Evolutionary conservation across 2,797 vertebrate genomes (phyloP).

Genomic region (Psittacula echo): DNA sequence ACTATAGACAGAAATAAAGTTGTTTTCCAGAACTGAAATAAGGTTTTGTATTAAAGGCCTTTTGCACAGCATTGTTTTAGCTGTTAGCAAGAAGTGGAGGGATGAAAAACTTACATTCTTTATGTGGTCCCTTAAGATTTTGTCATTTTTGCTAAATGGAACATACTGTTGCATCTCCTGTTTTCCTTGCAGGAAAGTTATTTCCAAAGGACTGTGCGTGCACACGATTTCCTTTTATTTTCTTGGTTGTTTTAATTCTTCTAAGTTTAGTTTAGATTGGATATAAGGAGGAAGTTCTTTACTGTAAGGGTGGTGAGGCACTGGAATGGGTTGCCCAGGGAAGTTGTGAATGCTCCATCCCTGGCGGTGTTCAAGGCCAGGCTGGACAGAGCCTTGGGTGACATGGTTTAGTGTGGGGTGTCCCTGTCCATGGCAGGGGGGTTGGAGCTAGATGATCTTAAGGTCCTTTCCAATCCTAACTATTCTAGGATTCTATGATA

Average conservation of each 20-base stretch:
- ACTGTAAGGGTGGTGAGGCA: too few species aligned
- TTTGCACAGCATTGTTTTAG: conserved; percentile 1
- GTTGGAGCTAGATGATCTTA: too few species aligned
- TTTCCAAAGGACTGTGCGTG: conserved; percentile 32
- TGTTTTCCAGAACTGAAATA: conserved; percentile 1
- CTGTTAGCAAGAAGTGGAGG: not conserved
- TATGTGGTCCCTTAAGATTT: not conserved
- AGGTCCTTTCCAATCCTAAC: too few species aligned
- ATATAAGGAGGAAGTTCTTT: too few species aligned
- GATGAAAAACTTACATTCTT: conserved; percentile 14
- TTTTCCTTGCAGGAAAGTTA: conserved; percentile 27
- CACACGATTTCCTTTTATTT: not conserved
- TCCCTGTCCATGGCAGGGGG: too few species aligned
- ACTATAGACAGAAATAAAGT: not conserved
- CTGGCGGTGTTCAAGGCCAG: too few species aligned
- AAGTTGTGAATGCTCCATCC: too few species aligned
- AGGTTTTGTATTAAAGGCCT: not conserved
- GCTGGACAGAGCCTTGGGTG: too few species aligned
- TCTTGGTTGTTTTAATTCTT: not conserved
- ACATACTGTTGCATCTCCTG: conserved; percentile 22
- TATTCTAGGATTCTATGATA: too few species aligned
- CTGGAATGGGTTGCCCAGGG: too few species aligned
- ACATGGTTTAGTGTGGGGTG: too few species aligned
- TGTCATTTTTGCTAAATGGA: conserved; percentile 35
- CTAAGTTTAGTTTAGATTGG: too few species aligned